A percentile compares a stretch with the other conserved stretches of the same genome.
These are phyloP conservation scores for Corapipo altera DNA, from an alignment of 2,113 vertebrate species.

Conservation along the genomic window DNA sequence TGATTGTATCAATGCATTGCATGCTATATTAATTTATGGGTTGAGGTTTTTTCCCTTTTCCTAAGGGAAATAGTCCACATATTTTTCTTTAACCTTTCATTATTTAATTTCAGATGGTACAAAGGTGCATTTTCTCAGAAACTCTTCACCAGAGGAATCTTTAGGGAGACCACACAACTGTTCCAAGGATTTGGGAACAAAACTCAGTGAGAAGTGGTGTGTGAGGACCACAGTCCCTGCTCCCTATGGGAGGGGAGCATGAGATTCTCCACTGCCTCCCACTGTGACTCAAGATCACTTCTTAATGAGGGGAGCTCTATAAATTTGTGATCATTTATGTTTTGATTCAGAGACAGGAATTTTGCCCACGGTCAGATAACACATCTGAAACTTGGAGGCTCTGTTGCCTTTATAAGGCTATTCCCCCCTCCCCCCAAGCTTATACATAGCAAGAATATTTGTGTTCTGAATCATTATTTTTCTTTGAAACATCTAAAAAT, in stretches of 20 bases:
- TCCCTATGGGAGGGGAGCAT: neutral
- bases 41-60: rapidly evolving
- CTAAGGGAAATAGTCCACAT: neutral
- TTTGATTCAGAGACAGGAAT: neutral
- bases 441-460: slow-evolving; percentile 63
- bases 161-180: neutral
- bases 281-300: neutral
- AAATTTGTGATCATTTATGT: neutral
- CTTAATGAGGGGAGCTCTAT: neutral
- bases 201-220: neutral
- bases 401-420: neutral
- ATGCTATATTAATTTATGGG: rapidly evolving
- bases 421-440: neutral
- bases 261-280: neutral
- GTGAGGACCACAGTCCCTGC: neutral
- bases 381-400: neutral
- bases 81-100: neutral
- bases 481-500: slow-evolving; percentile 62
- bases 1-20: neutral
- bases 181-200: neutral
- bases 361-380: neutral
- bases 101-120: neutral
- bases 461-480: slow-evolving; percentile 48
- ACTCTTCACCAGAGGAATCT: neutral
- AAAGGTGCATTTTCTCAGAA: neutral